Conservation (phyloP, 2,888 invertebrate genomes). For the Parnassius orleans region DNA sequence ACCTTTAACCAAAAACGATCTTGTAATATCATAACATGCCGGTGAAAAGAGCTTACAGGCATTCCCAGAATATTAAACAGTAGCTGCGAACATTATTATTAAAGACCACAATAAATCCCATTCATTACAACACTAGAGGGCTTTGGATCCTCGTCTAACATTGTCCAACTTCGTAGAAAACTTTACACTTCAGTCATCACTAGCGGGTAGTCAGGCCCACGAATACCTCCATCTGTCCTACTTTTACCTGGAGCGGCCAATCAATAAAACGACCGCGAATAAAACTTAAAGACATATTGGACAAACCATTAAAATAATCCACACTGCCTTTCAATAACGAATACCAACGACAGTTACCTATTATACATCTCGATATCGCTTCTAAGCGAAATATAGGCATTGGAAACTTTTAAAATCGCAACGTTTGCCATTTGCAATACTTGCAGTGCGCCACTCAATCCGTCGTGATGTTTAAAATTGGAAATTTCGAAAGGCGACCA, state of each 20-base stretch:
- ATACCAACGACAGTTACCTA: constrained; percentile 28
- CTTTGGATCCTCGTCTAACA: constrained; percentile 44
- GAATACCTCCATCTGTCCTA: constrained; percentile 48
- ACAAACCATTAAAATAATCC: constrained; percentile 61
- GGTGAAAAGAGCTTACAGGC: not conserved
- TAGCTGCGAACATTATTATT: constrained; percentile 32
- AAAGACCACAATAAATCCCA: constrained; percentile 51
- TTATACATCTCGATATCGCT: constrained; percentile 15
- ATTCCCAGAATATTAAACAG: constrained; percentile 28
- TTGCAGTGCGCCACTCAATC: not conserved
- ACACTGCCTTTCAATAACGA: constrained; percentile 43
- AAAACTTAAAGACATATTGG: constrained; percentile 64
- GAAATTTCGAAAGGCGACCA: constrained; percentile 4
- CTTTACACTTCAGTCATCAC: constrained; percentile 54
- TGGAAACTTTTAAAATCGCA: constrained; percentile 7
- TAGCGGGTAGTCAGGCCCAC: constrained; percentile 38
- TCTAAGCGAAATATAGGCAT: constrained; percentile 8
- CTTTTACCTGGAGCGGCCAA: constrained; percentile 67
- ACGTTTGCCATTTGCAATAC: constrained; percentile 5
- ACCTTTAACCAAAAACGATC: constrained; percentile 21
- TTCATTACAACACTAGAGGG: constrained; percentile 48
- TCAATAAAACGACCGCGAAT: constrained; percentile 78
- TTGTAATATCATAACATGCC: constrained; percentile 24
- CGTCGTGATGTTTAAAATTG: not conserved
- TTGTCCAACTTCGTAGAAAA: constrained; percentile 54